Evolutionary conservation across 1,140 invertebrate genomes (phyloP).

Genomic region (Bombus ignitus): DNA sequence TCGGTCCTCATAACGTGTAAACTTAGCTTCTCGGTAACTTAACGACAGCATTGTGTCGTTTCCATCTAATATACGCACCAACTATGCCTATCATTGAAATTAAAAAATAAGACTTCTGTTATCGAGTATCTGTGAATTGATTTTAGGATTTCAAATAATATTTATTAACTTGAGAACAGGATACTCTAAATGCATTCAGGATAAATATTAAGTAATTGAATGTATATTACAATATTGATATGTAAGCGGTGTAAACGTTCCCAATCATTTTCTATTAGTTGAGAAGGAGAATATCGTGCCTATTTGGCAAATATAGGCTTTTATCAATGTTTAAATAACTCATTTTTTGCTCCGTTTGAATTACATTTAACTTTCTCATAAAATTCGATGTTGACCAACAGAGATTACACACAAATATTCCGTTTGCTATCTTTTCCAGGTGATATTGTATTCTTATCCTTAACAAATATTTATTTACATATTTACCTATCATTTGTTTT

Average conservation of each 20-base stretch:
- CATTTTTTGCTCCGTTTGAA: background rate
- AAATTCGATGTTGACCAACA: conserved; percentile 65
- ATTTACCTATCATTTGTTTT: background rate
- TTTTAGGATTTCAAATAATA: background rate
- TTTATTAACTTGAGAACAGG: background rate
- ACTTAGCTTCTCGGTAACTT: background rate
- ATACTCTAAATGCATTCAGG: background rate
- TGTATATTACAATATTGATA: background rate
- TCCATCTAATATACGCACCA: background rate
- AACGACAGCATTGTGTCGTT: background rate
- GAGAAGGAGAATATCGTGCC: background rate
- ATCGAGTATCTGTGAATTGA: background rate
- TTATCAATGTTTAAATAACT: background rate
- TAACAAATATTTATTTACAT: background rate
- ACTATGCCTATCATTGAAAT: background rate
- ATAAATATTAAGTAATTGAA: background rate
- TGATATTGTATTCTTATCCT: background rate
- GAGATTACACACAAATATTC: conserved; percentile 8
- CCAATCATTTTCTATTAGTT: background rate
- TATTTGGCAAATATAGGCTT: background rate
- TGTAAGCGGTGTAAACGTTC: background rate
- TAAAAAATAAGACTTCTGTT: background rate
- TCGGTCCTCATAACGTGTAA: background rate
- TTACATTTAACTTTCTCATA: conserved; percentile 23
- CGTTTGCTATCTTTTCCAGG: background rate